phyloP scores from a whole-genome alignment of 2,797 vertebrate species.

The Sciurus carolinensis region DNA sequence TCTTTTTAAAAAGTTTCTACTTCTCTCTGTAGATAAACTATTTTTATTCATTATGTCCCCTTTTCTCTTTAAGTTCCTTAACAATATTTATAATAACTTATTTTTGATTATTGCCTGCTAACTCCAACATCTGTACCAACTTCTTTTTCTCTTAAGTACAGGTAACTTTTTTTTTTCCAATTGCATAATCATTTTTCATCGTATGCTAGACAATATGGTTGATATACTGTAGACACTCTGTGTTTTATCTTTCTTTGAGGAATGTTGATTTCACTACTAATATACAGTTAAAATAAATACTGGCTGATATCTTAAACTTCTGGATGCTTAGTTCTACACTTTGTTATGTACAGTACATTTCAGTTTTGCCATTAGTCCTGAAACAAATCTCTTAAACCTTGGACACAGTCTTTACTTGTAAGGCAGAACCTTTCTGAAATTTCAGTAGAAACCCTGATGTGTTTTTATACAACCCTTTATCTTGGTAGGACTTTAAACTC shows the following conservation, averaged over 20 bases:
- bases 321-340: not conserved
- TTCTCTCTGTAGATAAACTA: not conserved
- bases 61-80: not conserved
- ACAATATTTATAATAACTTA: not conserved
- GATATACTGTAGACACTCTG: not conserved
- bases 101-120: not conserved
- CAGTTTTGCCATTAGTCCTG: not conserved
- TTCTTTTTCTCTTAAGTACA: not conserved
- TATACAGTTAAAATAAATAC: not conserved
- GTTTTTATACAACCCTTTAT: not conserved
- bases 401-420: not conserved
- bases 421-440: not conserved
- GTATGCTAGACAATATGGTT: not conserved
- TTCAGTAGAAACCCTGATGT: not conserved
- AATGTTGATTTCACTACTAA: not conserved
- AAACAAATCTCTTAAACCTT: not conserved
- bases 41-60: not conserved
- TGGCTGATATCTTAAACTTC: not conserved
- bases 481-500: slow-evolving; percentile 1
- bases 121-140: not conserved
- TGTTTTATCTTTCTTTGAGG: not conserved
- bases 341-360: not conserved
- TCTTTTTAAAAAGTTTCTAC: not conserved
- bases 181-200: not conserved
- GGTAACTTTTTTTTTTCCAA: not conserved